A percentile compares a stretch with the other conserved stretches of the same genome.
Evolutionary conservation across 2,113 vertebrate genomes (phyloP).

Genomic region (Hiodon tergisus): DNA sequence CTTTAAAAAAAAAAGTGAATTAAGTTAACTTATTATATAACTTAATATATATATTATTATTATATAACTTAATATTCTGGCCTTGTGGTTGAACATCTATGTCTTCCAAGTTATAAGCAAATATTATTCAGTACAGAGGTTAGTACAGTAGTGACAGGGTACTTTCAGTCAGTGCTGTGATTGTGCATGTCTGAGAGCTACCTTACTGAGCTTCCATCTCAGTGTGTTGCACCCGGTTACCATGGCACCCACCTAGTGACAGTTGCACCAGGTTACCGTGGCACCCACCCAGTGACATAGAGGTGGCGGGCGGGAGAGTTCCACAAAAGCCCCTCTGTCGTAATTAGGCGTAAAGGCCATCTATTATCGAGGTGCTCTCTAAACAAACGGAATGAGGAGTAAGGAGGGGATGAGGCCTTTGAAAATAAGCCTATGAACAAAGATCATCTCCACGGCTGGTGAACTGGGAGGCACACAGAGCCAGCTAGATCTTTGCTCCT

Average conservation of each 20-base stretch:
- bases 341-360: constrained; percentile 37
- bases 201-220: constrained; percentile 11
- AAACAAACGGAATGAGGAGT: constrained; percentile 33
- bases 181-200: neutral
- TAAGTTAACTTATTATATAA: too few species aligned
- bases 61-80: too few species aligned
- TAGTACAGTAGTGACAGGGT: neutral
- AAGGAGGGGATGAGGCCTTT: constrained; percentile 24
- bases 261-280: constrained; percentile 31
- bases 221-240: too few species aligned
- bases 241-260: neutral
- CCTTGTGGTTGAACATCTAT: too few species aligned
- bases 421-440: neutral
- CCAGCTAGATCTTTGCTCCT: neutral
- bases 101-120: too few species aligned
- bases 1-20: too few species aligned
- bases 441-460: too few species aligned
- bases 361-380: constrained; percentile 31
- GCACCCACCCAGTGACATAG: constrained; percentile 25
- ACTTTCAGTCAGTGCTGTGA: constrained; percentile 11
- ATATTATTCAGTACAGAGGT: too few species aligned
- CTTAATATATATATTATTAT: too few species aligned
- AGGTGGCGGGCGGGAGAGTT: constrained; percentile 36
- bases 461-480: neutral
- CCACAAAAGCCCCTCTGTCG: constrained; percentile 22